Conservation (phyloP, 1,140 invertebrate species). For the Aethina tumida region DNA sequence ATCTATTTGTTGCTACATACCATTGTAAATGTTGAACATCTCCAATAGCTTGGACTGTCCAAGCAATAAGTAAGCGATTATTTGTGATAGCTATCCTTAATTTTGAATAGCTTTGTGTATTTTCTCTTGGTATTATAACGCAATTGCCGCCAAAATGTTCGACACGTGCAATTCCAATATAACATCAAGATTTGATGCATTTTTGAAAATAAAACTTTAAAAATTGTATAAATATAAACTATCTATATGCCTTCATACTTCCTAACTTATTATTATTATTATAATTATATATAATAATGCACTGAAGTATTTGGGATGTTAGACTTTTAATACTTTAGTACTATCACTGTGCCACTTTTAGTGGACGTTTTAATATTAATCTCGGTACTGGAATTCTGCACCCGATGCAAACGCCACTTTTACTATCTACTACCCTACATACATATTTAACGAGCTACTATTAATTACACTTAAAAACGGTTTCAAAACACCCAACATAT, state of each 20-base stretch:
- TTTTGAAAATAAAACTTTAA: constrained; percentile 25
- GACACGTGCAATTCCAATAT: constrained; percentile 2
- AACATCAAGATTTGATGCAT: constrained; percentile 18
- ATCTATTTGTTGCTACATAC: constrained; percentile 15
- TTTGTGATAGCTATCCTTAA: constrained; percentile 32
- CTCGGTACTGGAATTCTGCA: constrained; percentile 23
- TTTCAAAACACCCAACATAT: no score
- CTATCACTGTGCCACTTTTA: constrained; percentile 30
- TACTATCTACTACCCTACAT: no score
- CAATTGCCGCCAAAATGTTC: constrained; percentile 5
- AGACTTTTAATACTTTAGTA: constrained; percentile 39
- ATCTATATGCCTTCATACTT: constrained; percentile 39
- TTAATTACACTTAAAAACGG: no score
- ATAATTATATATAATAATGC: constrained; percentile 34
- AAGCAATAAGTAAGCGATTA: constrained; percentile 26
- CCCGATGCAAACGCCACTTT: constrained; percentile 1
- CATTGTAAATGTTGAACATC: constrained; percentile 28
- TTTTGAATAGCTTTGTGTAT: constrained; percentile 29
- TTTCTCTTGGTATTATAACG: constrained; percentile 20
- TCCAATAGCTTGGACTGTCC: constrained; percentile 22
- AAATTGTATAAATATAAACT: constrained; percentile 34
- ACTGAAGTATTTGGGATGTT: constrained; percentile 39
- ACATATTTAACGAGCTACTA: no score
- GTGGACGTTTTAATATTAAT: constrained; percentile 35
- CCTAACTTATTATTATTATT: constrained; percentile 34